phyloP scores from a whole-genome alignment of 2,797 vertebrate genomes.

The Acestrorhynchus altus region DNA sequence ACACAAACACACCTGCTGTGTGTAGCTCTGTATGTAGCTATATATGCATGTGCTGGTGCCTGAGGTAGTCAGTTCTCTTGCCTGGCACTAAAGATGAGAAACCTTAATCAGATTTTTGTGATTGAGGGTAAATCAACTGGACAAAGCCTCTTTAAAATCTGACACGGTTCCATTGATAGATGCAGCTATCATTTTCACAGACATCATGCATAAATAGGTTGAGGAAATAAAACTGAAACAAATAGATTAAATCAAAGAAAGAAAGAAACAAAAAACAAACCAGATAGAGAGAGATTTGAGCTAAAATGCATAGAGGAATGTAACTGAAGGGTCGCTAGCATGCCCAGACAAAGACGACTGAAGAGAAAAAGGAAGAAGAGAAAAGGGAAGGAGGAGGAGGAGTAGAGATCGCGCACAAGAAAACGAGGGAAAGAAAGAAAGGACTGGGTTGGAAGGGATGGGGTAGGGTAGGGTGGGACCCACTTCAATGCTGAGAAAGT shows the following conservation, averaged over 20 bases:
- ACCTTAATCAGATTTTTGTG: constrained; percentile 99
- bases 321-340: constrained; percentile 89
- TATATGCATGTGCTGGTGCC: neutral
- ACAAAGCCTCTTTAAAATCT: constrained; percentile 99
- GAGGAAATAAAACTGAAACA: constrained; percentile 82
- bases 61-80: constrained; percentile 51
- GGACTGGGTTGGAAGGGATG: constrained; percentile 25
- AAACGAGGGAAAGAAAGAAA: constrained; percentile 62
- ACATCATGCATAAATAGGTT: constrained; percentile 97
- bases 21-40: neutral
- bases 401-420: constrained; percentile 68
- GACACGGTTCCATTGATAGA: constrained; percentile 99
- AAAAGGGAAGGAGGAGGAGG: constrained; percentile 67
- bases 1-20: neutral
- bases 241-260: constrained; percentile 80
- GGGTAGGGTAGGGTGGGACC: constrained; percentile 82
- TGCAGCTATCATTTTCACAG: constrained; percentile 99
- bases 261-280: constrained; percentile 73
- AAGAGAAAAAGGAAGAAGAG: constrained; percentile 75
- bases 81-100: constrained; percentile 94
- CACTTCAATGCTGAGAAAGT: constrained; percentile 90
- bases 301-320: constrained; percentile 89
- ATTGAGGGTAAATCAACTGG: constrained; percentile 99
- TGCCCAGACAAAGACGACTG: constrained; percentile 86
- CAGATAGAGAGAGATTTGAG: constrained; percentile 81